phyloP scores from a whole-genome alignment of 2,797 vertebrate species.

The Aldrovandia affinis region DNA sequence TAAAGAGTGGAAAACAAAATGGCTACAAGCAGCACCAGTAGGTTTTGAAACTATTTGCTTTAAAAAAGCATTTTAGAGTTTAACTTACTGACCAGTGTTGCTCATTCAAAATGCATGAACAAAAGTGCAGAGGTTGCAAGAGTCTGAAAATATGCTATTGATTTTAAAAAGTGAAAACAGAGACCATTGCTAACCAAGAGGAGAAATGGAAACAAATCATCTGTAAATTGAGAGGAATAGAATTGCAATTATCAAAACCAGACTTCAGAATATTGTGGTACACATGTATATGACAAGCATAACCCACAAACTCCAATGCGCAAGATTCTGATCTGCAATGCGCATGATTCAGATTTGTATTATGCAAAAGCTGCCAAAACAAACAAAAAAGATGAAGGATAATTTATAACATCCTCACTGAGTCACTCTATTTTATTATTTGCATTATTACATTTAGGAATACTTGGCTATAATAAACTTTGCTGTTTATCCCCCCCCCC shows the following conservation, averaged over 20 bases:
- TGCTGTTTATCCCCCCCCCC: not conserved
- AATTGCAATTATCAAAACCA: constrained; percentile 3
- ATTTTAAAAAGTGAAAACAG: constrained; percentile 3
- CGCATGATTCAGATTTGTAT: not conserved
- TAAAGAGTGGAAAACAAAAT: not conserved
- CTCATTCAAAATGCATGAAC: not conserved
- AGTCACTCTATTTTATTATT: not conserved
- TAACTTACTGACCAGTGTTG: not conserved
- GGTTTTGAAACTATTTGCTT: not conserved
- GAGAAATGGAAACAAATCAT: constrained; percentile 4
- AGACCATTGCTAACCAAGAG: not conserved
- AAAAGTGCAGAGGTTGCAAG: constrained; percentile 1
- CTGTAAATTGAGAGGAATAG: constrained; percentile 18
- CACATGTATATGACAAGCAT: not conserved
- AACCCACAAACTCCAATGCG: not conserved
- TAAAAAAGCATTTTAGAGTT: not conserved
- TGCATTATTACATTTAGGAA: constrained; percentile 2
- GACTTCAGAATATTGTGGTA: constrained; percentile 2
- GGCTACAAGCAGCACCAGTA: not conserved
- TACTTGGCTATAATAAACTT: not conserved
- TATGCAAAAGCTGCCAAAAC: not conserved
- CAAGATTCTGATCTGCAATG: not conserved
- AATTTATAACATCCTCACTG: not conserved
- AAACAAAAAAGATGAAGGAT: not conserved
- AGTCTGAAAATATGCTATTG: not conserved